phyloP scores from a whole-genome alignment of 2,797 vertebrate species.

The Paedocypris micromegethes region DNA sequence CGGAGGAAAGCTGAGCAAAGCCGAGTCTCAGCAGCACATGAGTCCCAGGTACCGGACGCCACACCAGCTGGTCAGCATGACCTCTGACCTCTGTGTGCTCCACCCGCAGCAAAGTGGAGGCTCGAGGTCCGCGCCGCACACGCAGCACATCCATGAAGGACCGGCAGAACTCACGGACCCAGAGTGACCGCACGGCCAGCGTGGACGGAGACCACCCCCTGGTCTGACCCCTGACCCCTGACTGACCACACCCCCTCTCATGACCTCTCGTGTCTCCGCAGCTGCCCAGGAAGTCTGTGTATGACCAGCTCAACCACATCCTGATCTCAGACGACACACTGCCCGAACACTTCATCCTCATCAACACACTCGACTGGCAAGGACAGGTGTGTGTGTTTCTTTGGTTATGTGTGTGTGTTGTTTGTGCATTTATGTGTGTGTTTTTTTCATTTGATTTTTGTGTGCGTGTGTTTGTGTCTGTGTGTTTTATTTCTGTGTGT shows the following conservation, averaged over 20 bases:
- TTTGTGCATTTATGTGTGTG: no score
- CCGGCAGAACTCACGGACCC: constrained; percentile 72
- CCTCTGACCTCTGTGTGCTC: not conserved
- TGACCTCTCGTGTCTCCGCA: constrained; percentile 32
- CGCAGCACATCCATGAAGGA: constrained; percentile 78
- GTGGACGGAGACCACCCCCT: constrained; percentile 72
- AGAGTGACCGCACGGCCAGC: constrained; percentile 70
- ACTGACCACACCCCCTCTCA: constrained; percentile 52
- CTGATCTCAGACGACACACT: constrained; percentile 74
- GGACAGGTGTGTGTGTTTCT: constrained; percentile 64
- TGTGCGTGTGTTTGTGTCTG: no score
- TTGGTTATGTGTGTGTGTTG: not conserved
- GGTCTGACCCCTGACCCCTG: constrained; percentile 63
- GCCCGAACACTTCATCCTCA: constrained; percentile 76
- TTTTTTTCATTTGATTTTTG: no score
- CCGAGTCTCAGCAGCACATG: constrained; percentile 75
- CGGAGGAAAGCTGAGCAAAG: constrained; percentile 68
- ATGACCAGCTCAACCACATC: constrained; percentile 78
- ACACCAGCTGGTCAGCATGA: not conserved
- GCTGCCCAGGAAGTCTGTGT: constrained; percentile 77
- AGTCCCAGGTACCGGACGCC: constrained; percentile 67
- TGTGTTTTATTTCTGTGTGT: no score
- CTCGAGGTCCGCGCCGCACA: constrained; percentile 63
- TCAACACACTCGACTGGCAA: constrained; percentile 76
- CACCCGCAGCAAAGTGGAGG: constrained; percentile 66